Percentiles rank a stretch among this genome's conserved stretches.
Conservation (phyloP, 2,113 vertebrate genomes). For the Leucoraja erinaceus region DNA sequence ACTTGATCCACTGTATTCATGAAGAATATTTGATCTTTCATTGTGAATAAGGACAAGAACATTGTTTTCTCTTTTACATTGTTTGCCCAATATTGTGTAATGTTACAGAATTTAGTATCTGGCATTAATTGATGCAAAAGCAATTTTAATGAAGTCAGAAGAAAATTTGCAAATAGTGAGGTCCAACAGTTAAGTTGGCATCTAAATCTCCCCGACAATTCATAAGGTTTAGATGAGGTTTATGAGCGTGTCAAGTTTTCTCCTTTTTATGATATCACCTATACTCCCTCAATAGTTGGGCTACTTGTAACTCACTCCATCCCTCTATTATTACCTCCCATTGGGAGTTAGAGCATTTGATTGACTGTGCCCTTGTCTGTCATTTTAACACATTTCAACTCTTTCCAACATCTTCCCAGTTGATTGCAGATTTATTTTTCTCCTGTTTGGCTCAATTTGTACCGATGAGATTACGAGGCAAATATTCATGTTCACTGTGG, state of each 20-base stretch:
- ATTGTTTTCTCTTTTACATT: not conserved
- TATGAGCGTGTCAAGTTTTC: constrained; percentile 16
- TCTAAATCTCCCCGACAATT: not conserved
- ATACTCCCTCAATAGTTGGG: constrained; percentile 21
- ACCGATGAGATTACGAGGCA: constrained; percentile 15
- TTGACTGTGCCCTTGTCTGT: constrained; percentile 37
- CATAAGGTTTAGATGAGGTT: constrained; percentile 25
- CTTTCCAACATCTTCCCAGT: constrained; percentile 5
- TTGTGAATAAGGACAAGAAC: not conserved
- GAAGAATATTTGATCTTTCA: not conserved
- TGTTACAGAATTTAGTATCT: not conserved
- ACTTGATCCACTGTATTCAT: not conserved
- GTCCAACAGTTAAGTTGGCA: not conserved
- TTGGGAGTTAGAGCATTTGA: constrained; percentile 35
- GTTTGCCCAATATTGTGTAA: not conserved
- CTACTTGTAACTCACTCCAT: constrained; percentile 37
- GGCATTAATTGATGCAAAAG: not conserved
- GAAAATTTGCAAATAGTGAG: not conserved
- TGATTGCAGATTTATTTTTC: not conserved
- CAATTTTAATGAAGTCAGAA: not conserved
- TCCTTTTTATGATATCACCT: constrained; percentile 37
- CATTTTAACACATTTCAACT: constrained; percentile 29
- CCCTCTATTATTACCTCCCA: constrained; percentile 37
- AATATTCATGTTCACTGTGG: not conserved
- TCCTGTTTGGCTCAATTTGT: not conserved